Base-by-base conservation (phyloP, 2,888 invertebrate genomes). In the Drosophila prolongata region DNA sequence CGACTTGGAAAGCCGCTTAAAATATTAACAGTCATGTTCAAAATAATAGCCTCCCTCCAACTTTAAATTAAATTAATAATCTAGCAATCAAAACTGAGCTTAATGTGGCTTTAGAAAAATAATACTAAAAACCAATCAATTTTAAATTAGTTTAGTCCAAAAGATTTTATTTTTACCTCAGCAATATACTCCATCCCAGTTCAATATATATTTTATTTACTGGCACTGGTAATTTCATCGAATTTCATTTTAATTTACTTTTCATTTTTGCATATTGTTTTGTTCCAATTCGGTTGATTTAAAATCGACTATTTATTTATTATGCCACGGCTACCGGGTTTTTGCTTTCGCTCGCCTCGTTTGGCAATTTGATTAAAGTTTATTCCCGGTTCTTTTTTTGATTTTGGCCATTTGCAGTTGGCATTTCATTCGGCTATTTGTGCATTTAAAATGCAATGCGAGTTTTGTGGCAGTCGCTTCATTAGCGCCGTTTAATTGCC, bases 1-100 rank as follows among this genome's bases (percentile, higher is more conserved):
- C 73, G 67, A 73, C 78, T 83, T 74, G 78, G 49, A 62, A 80
- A 83, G 76, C 87, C 87, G 82, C 75, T 73, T 73, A 56, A 55
- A 53, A 30, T 53, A 55, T 70, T 38, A 13, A 70, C 52, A 50
- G 35, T 11, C 3, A 11, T 13, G 34, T 6, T 11, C 35, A 49
- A 35, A 11, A 49, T 35, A 49, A 34, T 49, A 35, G 35, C 8
- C 30, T 30, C 10, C 9, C 30, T 14, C 0, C 0, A 1, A 13
- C 27, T 14, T 46, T 14, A 13, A 30, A 14, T n/a, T 10, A n/a
- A 35, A 10, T 11, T 3, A 35, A 11, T 24, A 35, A 35, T 4
- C 35, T 11, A 35, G 35, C 0, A 35, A 35, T 30, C 11, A 11
- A 35, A 35, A 35, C 3, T 35, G 35, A 2, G 3, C 3, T 35